Conservation (phyloP, 1,140 invertebrate genomes). For the Calliphora vicina region DNA sequence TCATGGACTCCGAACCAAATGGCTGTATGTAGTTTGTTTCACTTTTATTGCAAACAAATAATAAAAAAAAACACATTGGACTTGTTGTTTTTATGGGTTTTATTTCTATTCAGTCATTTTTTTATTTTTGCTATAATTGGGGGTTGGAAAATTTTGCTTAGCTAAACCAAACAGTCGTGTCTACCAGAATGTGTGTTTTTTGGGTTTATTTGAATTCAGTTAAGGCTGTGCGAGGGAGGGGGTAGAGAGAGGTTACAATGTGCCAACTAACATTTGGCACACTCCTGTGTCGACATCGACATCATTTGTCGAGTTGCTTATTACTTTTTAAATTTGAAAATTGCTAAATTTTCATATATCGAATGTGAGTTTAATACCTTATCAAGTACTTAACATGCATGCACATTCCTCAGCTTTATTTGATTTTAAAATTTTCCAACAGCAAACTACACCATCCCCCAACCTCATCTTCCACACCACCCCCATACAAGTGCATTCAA, state of each 20-base stretch:
- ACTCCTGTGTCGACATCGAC: neutral
- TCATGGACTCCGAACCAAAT: neutral
- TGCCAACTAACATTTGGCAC: conserved; percentile 9
- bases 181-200: neutral
- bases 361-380: conserved; percentile 28
- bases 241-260: neutral
- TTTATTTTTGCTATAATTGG: neutral
- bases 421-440: neutral
- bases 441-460: neutral
- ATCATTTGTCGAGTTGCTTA: neutral
- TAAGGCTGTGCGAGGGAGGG: too few relatives aligned
- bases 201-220: neutral
- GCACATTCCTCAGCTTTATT: conserved; percentile 15
- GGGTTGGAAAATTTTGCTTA: conserved; percentile 20
- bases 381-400: conserved; percentile 23
- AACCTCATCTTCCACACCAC: neutral
- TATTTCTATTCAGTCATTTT: neutral
- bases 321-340: conserved; percentile 30
- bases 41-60: neutral
- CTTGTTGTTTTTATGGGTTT: conserved; percentile 19
- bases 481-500: neutral
- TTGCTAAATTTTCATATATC: conserved; percentile 20
- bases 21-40: neutral
- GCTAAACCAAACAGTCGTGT: neutral
- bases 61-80: too few relatives aligned